phyloP scores from a whole-genome alignment of 1,140 invertebrate genomes.

The Drosophila ohnishii region DNA sequence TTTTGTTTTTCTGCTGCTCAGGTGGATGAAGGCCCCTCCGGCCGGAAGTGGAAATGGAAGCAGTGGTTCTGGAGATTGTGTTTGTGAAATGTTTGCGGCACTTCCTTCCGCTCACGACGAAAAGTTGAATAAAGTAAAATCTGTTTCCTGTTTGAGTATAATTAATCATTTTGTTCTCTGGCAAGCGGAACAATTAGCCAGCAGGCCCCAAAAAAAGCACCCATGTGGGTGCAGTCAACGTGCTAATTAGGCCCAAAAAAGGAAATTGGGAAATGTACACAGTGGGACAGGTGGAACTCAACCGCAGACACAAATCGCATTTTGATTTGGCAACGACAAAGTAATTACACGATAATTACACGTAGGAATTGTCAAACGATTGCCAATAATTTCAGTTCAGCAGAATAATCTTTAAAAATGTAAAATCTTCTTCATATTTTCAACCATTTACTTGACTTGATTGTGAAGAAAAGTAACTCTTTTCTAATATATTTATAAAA shows the following conservation, averaged over 20 bases:
- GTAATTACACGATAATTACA: constrained; percentile 54
- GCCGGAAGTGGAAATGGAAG: constrained; percentile 58
- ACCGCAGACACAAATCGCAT: constrained; percentile 54
- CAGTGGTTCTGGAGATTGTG: constrained; percentile 30
- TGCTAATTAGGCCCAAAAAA: constrained; percentile 69
- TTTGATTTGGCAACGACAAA: constrained; percentile 63
- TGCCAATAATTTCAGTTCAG: neutral
- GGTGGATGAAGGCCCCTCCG: constrained; percentile 41
- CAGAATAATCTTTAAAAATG: neutral
- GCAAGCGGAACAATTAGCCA: constrained; percentile 77
- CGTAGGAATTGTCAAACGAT: constrained; percentile 16
- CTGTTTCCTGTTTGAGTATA: constrained; percentile 80
- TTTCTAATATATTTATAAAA: too few relatives aligned
- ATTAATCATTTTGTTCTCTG: constrained; percentile 78
- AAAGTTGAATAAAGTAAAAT: constrained; percentile 81
- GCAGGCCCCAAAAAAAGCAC: neutral
- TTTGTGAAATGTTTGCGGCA: constrained; percentile 79
- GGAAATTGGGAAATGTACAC: constrained; percentile 8
- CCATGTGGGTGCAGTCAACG: constrained; percentile 70
- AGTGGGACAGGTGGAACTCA: constrained; percentile 9
- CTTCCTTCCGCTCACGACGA: constrained; percentile 73
- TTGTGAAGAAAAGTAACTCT: neutral
- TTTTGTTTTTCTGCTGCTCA: constrained; percentile 7
- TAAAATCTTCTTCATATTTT: neutral
- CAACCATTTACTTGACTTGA: neutral